A percentile compares a stretch with the other conserved stretches of the same genome.
These are phyloP conservation scores for Hydractinia symbiolongicarpus DNA, from an alignment of 30 jellyfish, hydroid and myxozoan genomes.

Conservation along the genomic window DNA sequence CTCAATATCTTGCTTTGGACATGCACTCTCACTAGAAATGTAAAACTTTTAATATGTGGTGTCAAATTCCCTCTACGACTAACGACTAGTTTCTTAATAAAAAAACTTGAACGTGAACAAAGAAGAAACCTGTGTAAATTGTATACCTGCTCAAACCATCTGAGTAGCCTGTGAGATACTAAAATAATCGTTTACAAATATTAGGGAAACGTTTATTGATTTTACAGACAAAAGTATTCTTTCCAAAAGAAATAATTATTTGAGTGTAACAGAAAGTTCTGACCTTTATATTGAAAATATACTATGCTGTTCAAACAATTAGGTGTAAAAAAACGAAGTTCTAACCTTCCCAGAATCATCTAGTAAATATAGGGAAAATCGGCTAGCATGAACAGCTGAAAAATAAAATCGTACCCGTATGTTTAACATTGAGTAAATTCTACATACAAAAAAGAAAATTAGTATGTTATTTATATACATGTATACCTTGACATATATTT, in stretches of 20 bases:
- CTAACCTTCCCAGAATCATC: conserved; percentile 15
- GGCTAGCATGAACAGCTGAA: conserved; percentile 13
- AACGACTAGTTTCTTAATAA: too few species aligned
- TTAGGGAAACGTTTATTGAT: too few species aligned
- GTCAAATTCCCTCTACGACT: too few species aligned
- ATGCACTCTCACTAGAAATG: background rate
- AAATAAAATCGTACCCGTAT: background rate
- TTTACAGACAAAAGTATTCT: too few species aligned
- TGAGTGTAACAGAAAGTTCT: too few species aligned
- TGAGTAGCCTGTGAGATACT: conserved; percentile 8
- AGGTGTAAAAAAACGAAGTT: too few species aligned
- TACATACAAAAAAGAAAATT: too few species aligned
- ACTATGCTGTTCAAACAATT: too few species aligned
- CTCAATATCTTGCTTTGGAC: background rate
- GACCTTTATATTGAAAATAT: too few species aligned
- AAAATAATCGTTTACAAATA: background rate
- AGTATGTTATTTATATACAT: background rate
- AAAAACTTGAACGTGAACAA: too few species aligned
- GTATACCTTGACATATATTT: conserved; percentile 14
- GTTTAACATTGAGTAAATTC: too few species aligned
- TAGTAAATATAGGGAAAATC: background rate
- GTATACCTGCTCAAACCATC: background rate
- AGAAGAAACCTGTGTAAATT: background rate
- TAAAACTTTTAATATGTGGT: background rate
- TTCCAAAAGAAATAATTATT: too few species aligned